phyloP scores from a whole-genome alignment of 2,797 vertebrate genomes.

The Cryptoprocta ferox region DNA sequence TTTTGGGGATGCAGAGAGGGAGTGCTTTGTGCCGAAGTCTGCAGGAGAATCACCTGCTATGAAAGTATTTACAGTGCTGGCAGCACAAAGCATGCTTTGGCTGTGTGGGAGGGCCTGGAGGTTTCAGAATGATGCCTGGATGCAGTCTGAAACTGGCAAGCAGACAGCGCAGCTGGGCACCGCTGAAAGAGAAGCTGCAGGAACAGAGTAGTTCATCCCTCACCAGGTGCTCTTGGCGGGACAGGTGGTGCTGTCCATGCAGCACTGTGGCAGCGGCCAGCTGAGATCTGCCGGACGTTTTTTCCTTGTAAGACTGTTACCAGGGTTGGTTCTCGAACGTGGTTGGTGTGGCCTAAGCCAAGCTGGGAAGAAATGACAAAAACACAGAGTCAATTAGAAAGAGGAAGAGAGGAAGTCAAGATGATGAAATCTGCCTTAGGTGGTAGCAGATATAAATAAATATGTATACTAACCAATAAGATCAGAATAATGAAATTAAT shows the following conservation, averaged over 20 bases:
- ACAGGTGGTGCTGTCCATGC: conserved; percentile 90
- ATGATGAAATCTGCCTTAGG: conserved; percentile 49
- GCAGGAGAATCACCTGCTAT: not conserved
- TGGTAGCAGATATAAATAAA: conserved; percentile 21
- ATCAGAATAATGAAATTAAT: conserved; percentile 54
- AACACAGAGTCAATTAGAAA: conserved; percentile 41
- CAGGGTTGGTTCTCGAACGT: conserved; percentile 89
- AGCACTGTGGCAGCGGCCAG: conserved; percentile 90
- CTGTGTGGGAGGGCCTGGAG: not conserved
- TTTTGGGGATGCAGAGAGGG: not conserved
- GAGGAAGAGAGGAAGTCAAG: conserved; percentile 33
- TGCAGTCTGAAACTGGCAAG: not conserved
- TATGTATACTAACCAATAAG: not conserved
- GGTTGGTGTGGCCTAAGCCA: conserved; percentile 91
- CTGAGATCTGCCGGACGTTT: conserved; percentile 89
- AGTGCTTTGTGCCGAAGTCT: not conserved
- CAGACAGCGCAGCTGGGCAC: not conserved
- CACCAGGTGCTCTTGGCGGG: conserved; percentile 90
- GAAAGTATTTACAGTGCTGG: not conserved
- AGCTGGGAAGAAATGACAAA: conserved; percentile 82
- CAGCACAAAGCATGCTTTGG: not conserved
- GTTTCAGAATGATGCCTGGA: not conserved
- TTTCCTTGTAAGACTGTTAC: conserved; percentile 89
- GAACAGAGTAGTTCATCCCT: not conserved
- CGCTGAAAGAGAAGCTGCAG: not conserved